Percentiles rank a stretch among this genome's conserved stretches.
phyloP scores from a whole-genome alignment of 2,888 invertebrate genomes.

The Drosophila ochracea region DNA sequence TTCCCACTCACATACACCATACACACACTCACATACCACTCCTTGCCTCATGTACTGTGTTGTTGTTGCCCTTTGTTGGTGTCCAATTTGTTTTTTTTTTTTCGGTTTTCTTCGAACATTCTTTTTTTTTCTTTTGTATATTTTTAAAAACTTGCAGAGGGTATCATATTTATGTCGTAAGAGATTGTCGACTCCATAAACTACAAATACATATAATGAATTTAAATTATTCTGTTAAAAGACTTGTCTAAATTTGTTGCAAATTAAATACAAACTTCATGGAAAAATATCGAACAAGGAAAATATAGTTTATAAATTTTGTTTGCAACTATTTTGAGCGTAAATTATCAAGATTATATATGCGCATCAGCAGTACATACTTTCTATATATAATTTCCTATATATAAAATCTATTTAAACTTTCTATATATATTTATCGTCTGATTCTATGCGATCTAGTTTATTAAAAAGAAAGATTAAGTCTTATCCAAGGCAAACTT shows the following conservation, averaged over 20 bases:
- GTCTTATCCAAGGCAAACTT: background rate
- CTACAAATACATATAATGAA: background rate
- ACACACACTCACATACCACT: slow-evolving; percentile 4
- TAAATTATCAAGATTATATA: background rate
- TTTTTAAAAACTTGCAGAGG: background rate
- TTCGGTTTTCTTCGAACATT: slow-evolving; percentile 33
- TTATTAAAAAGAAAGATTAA: background rate
- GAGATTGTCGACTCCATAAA: no score
- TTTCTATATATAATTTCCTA: background rate
- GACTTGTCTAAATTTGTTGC: background rate
- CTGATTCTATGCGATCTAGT: background rate
- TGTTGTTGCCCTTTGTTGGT: slow-evolving; percentile 38
- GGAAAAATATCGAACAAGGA: background rate
- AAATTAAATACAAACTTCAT: background rate
- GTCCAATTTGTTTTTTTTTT: slow-evolving; percentile 39
- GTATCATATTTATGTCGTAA: no score
- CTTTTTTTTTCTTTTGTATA: background rate
- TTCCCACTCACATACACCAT: background rate
- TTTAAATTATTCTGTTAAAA: background rate
- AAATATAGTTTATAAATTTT: background rate
- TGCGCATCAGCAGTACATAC: background rate
- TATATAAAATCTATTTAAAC: background rate
- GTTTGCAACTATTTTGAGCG: background rate
- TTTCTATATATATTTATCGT: background rate
- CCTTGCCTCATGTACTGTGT: slow-evolving; percentile 32